Evolutionary conservation across 2,113 vertebrate genomes (phyloP).

Genomic region (Grammomys surdaster): DNA sequence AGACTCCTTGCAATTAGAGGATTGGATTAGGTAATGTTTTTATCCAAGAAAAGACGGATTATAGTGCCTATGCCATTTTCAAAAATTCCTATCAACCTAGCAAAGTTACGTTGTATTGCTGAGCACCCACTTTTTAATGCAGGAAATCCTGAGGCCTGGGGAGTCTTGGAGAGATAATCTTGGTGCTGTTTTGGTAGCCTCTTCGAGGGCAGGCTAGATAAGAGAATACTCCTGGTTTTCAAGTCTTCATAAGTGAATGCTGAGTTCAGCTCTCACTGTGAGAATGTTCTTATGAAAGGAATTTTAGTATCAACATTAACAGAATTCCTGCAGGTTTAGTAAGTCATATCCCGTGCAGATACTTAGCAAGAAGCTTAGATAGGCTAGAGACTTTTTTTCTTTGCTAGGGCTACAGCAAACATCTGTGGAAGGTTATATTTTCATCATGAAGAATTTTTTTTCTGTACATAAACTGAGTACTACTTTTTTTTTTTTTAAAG

Average conservation of each 20-base stretch:
- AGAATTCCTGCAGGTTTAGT: slow-evolving; percentile 61
- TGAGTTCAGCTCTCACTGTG: background rate
- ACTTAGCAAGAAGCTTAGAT: slow-evolving; percentile 53
- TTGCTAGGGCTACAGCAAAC: background rate
- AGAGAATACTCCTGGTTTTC: slow-evolving; percentile 28
- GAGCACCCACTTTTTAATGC: background rate
- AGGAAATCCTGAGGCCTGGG: background rate
- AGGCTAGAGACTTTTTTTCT: slow-evolving; percentile 1
- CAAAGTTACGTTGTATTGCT: slow-evolving; percentile 28
- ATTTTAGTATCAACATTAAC: slow-evolving; percentile 48
- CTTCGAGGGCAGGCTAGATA: background rate
- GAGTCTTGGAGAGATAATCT: slow-evolving; percentile 21
- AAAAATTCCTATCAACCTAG: background rate
- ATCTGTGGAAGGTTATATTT: slow-evolving; percentile 36
- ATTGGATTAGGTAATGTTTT: slow-evolving; percentile 49
- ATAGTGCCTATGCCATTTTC: slow-evolving; percentile 7
- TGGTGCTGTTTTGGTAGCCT: background rate
- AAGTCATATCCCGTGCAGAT: background rate
- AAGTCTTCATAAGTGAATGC: slow-evolving; percentile 22
- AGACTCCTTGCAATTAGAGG: slow-evolving; percentile 44
- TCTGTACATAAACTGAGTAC: background rate
- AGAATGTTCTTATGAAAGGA: slow-evolving; percentile 56
- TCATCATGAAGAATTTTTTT: background rate
- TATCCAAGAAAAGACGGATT: slow-evolving; percentile 35
- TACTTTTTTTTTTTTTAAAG: background rate